Evolutionary conservation across 1,140 invertebrate species (phyloP).

Genomic region (Phymorhynchus buccinoides): DNA sequence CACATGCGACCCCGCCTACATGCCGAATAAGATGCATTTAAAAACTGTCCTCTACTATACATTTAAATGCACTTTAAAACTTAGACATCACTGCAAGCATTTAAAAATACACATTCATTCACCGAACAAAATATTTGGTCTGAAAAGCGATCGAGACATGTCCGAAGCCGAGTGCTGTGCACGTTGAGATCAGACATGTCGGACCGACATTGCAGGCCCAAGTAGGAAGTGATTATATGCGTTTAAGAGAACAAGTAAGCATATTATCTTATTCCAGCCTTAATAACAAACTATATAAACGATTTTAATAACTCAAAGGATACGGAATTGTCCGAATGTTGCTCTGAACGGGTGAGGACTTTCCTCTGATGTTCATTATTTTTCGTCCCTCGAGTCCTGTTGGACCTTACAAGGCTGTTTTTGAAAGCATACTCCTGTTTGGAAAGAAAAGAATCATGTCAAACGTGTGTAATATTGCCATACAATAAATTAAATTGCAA

Average conservation of each 20-base stretch:
- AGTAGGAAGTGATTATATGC: conserved; percentile 7
- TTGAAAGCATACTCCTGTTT: conserved; percentile 16
- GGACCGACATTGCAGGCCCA: not conserved
- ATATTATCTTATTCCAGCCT: not conserved
- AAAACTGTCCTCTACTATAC: not conserved
- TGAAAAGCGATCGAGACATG: not conserved
- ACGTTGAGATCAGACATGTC: conserved; percentile 22
- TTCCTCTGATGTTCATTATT: conserved; percentile 23
- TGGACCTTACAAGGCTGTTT: conserved; percentile 23
- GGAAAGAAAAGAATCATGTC: not conserved
- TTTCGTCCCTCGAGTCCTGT: conserved; percentile 17
- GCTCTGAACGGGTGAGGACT: conserved; percentile 25
- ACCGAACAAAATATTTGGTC: not conserved
- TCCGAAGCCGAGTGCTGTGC: not conserved
- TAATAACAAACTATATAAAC: not conserved
- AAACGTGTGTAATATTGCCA: not conserved
- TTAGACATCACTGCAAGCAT: not conserved
- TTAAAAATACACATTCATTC: not conserved
- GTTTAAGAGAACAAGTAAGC: not conserved
- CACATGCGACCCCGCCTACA: conserved; percentile 22
- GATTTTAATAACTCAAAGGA: not conserved
- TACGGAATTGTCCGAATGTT: conserved; percentile 9
- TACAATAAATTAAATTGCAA: not conserved
- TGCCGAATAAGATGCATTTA: not conserved
- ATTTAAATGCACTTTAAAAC: not conserved